phyloP scores from a whole-genome alignment of 2,888 invertebrate species.

The Pseudeuparius sepicola region DNA sequence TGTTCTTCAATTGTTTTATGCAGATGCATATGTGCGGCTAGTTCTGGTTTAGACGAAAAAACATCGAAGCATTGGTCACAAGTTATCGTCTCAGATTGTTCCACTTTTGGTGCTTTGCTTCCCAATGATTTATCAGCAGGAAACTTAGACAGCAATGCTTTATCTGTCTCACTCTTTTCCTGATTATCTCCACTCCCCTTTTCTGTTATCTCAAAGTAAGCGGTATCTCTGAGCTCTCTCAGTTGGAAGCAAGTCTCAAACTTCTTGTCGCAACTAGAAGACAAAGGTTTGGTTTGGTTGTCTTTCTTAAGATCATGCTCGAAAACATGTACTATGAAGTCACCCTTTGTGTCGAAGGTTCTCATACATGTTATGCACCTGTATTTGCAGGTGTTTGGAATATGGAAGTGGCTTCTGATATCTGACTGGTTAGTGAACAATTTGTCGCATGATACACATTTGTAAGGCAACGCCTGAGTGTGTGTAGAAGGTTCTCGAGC shows the following conservation, averaged over 20 bases:
- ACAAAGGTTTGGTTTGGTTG: too few species aligned
- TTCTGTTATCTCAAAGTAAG: background rate
- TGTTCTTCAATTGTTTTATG: constrained; percentile 20
- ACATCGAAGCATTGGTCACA: constrained; percentile 29
- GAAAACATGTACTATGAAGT: constrained; percentile 25
- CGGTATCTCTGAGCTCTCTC: constrained; percentile 20
- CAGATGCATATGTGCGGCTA: constrained; percentile 24
- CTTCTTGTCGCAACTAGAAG: constrained; percentile 18
- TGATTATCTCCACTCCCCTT: too few species aligned
- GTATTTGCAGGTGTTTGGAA: constrained; percentile 22
- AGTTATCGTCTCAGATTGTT: too few species aligned
- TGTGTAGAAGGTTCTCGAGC: too few species aligned
- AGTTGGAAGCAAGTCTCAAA: constrained; percentile 26
- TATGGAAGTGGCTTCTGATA: constrained; percentile 19
- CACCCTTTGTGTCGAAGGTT: constrained; percentile 24
- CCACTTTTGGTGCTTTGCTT: too few species aligned
- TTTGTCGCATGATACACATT: constrained; percentile 23
- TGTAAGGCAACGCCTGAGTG: constrained; percentile 20
- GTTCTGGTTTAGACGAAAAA: constrained; percentile 24
- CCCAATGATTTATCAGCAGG: too few species aligned
- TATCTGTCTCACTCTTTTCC: too few species aligned
- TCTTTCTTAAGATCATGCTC: constrained; percentile 22
- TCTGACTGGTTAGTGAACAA: constrained; percentile 21
- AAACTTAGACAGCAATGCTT: too few species aligned
- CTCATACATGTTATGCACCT: constrained; percentile 23